Conservation (phyloP, 2,113 vertebrate genomes). For the Vimba vimba region DNA sequence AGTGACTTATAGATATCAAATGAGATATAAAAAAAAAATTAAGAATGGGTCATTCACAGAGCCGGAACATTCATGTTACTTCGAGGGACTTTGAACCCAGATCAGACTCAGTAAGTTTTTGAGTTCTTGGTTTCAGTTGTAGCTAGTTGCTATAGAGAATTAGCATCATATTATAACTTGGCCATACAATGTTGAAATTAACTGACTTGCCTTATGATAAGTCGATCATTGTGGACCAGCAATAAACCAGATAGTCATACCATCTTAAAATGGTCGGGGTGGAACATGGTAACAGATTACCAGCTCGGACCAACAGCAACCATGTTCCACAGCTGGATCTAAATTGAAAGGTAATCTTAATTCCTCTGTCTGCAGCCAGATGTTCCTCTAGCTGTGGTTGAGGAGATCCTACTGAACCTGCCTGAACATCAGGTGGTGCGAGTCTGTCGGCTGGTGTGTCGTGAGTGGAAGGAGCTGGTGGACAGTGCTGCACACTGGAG, state of each 20-base stretch:
- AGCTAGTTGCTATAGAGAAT: not conserved
- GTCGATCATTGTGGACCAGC: not conserved
- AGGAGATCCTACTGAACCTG: conserved; percentile 73
- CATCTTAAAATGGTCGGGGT: too few species aligned
- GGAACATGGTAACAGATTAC: too few species aligned
- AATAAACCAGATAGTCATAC: not conserved
- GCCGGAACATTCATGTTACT: not conserved
- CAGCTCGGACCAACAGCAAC: too few species aligned
- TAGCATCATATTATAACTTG: not conserved
- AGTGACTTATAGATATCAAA: not conserved
- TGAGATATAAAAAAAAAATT: not conserved
- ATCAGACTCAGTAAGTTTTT: not conserved
- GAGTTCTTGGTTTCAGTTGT: not conserved
- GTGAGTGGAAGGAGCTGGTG: conserved; percentile 68
- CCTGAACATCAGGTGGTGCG: conserved; percentile 65
- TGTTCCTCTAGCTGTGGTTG: conserved; percentile 67
- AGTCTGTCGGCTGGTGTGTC: conserved; percentile 70
- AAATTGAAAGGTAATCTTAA: too few species aligned
- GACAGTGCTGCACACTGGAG: conserved; percentile 74
- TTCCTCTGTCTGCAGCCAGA: not conserved
- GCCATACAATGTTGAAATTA: not conserved
- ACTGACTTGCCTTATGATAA: not conserved
- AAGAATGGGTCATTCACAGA: not conserved
- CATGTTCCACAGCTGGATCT: too few species aligned
- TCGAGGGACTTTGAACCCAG: not conserved